Evolutionary conservation across 2,113 vertebrate species (phyloP).

Genomic region (Arizona elegans): DNA sequence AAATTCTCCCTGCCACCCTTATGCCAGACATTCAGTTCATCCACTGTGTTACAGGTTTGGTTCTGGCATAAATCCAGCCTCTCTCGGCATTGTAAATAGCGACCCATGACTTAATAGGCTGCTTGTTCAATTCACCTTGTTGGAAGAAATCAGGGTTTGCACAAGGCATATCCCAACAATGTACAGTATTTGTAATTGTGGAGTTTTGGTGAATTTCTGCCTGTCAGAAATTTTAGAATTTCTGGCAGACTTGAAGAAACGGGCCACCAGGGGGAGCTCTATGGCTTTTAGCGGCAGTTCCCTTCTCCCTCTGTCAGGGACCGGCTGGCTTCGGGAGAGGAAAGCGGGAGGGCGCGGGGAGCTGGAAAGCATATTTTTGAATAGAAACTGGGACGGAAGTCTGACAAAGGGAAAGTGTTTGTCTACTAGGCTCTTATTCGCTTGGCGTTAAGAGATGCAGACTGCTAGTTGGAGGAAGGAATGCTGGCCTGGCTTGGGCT

Average conservation of each 20-base stretch:
- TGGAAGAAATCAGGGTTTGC: background rate
- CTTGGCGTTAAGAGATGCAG: background rate
- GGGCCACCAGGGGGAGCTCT: background rate
- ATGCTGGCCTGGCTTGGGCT: background rate
- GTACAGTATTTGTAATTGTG: background rate
- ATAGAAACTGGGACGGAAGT: rapidly evolving
- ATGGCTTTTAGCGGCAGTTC: background rate
- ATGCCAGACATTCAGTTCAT: background rate
- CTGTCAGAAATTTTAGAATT: background rate
- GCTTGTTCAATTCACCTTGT: background rate
- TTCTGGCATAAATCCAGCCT: background rate
- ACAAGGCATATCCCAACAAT: background rate
- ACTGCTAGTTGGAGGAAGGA: conserved; percentile 33
- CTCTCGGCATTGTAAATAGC: background rate
- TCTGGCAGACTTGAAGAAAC: background rate
- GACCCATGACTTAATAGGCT: background rate
- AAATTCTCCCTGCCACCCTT: background rate
- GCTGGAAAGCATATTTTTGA: background rate
- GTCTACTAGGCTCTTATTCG: rapidly evolving
- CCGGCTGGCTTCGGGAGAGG: background rate
- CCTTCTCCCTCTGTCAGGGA: too few relatives aligned
- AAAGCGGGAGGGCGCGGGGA: background rate
- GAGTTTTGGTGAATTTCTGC: background rate
- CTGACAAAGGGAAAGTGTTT: rapidly evolving
- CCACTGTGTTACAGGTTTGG: background rate